A percentile compares a stretch with the other conserved stretches of the same genome.
These are phyloP conservation scores for Theristicus caerulescens DNA, from an alignment of 2,113 vertebrate genomes.

Conservation along the genomic window DNA sequence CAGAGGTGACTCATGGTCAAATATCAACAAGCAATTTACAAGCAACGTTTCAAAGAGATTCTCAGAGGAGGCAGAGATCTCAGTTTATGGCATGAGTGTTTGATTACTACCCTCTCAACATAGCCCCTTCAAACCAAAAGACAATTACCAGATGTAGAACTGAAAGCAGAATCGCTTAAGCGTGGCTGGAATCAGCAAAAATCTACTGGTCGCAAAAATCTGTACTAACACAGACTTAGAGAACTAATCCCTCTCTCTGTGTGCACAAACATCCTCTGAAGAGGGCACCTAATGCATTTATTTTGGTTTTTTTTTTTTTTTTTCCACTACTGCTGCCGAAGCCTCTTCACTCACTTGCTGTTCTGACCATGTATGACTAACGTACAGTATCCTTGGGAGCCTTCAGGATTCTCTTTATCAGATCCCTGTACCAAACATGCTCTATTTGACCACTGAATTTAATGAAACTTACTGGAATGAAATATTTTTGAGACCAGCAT, in stretches of 20 bases:
- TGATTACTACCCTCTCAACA: not conserved
- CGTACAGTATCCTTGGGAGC: not conserved
- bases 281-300: not conserved
- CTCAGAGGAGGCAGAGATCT: not conserved
- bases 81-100: not conserved
- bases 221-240: not conserved
- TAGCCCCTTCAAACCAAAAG: not conserved
- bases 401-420: not conserved
- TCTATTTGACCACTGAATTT: not conserved
- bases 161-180: not conserved
- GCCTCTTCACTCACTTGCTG: not conserved
- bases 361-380: not conserved
- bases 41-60: not conserved
- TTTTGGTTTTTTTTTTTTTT: not conserved
- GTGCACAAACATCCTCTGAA: not conserved
- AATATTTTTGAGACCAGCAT: not conserved
- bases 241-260: not conserved
- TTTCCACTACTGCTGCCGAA: not conserved
- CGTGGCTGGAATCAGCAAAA: not conserved
- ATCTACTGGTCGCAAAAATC: not conserved
- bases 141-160: not conserved
- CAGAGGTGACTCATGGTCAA: not conserved
- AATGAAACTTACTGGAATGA: slow-evolving; percentile 4
- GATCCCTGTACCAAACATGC: not conserved
- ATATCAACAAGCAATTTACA: not conserved